Percentiles rank a stretch among this genome's conserved stretches.
These are phyloP conservation scores for Merodon equestris DNA, from an alignment of 2,888 invertebrate species.

Conservation along the genomic window DNA sequence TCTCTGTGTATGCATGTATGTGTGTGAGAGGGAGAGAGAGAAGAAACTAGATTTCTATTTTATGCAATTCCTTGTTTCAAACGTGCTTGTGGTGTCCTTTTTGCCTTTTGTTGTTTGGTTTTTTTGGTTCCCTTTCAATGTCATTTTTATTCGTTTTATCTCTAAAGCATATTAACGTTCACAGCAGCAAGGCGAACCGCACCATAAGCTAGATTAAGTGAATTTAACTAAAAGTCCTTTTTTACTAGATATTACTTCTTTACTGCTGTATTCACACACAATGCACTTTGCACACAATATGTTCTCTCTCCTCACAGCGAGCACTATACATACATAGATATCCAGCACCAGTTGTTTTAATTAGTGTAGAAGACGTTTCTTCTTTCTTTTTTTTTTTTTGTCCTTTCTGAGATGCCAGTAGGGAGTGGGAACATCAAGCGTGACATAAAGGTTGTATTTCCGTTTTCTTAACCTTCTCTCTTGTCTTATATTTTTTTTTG, in stretches of 20 bases:
- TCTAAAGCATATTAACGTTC: background rate
- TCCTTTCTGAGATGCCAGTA: no score
- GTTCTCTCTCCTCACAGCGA: background rate
- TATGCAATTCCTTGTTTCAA: background rate
- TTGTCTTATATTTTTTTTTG: background rate
- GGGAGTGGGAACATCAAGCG: constrained; percentile 8
- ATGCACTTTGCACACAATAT: no score
- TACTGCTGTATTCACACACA: no score
- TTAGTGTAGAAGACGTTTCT: constrained; percentile 54
- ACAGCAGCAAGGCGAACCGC: no score
- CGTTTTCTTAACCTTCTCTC: constrained; percentile 16
- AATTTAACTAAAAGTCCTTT: no score
- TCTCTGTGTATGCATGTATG: constrained; percentile 13
- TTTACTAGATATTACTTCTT: no score
- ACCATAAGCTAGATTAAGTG: no score
- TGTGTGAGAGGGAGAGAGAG: background rate
- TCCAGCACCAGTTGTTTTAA: constrained; percentile 43
- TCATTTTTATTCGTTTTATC: no score
- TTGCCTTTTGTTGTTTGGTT: no score
- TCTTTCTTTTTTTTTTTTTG: background rate
- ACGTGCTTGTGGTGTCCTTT: constrained; percentile 4
- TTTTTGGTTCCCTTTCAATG: no score
- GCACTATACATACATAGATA: constrained; percentile 3
- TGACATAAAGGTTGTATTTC: constrained; percentile 47
- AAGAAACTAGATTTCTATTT: background rate